Base-by-base conservation (phyloP, 2,797 vertebrate species). In the Triplophysa bombifrons region DNA sequence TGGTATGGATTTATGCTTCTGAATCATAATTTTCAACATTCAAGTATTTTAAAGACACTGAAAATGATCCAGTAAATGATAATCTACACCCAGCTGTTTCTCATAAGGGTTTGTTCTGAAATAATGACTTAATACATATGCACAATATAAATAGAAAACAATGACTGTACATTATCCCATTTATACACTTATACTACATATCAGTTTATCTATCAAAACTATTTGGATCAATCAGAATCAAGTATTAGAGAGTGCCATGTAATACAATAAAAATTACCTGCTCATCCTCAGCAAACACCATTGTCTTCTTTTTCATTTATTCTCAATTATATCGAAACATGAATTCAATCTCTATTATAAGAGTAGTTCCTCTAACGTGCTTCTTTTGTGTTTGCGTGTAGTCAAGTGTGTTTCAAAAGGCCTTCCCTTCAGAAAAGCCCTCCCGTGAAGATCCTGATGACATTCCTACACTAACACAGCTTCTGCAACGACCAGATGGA, bases 401-500 rank as follows among this genome's bases (percentile, higher is more conserved):
- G 93, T 82, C 55, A 53, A 22, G 83, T 20, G 85, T 92, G 84
- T 93, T 94, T 69, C 73, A 87, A 20, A 84, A 89, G 56, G 90
- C 91, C 75, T 94, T 94, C 81, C 91, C 93, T 11, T 82, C 82
- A 2, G 76, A 74, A 55, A 80, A 87, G 53, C 30, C 80, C 14
- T 50, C 84, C 83, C 30, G 74, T 71, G 44, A 81, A 58, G 85
- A 88, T 86, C 69, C 64, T 34, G 72, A 76, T 5, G 6, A 74
- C 34, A 86, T 93, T 80, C 90, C 91, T 82, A 92, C 90, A 1
- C 87, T 94, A 82, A 87, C 85, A 30, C 89, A 92, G 84, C 86
- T 92, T 82, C 91, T 93, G 73, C 56, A 75, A 78, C 84, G 82
- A 14, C 51, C 66, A 16, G 72, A 72, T 64, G 72, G 76, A 75